These are phyloP conservation scores for Corynorhinus townsendii DNA, from an alignment of 2,113 vertebrate species.

Conservation along the genomic window DNA sequence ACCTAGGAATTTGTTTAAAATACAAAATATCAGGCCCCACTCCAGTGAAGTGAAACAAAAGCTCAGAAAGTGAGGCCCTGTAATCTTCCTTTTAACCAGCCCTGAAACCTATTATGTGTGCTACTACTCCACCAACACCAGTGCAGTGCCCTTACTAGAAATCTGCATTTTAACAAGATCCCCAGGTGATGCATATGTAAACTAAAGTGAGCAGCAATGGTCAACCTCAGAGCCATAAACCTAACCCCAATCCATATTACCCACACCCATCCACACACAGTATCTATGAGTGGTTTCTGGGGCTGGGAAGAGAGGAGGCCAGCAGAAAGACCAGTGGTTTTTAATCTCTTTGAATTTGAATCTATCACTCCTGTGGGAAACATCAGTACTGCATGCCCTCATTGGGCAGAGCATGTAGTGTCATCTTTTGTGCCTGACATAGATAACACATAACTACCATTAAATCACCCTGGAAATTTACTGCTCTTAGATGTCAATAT, in stretches of 20 bases:
- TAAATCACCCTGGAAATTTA: background rate
- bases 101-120: background rate
- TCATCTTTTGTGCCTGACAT: background rate
- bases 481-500: background rate
- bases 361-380: background rate
- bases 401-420: background rate
- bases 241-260: background rate
- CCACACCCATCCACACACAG: background rate
- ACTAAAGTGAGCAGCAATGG: background rate
- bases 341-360: constrained; percentile 6
- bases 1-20: constrained; percentile 17
- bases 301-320: background rate
- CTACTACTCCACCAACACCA: background rate
- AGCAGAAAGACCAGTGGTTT: constrained; percentile 17
- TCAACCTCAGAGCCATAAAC: background rate
- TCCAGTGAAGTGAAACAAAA: background rate
- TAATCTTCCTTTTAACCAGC: background rate
- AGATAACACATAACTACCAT: background rate
- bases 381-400: background rate
- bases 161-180: background rate
- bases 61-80: background rate
- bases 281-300: background rate
- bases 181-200: background rate
- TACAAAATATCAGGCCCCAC: background rate
- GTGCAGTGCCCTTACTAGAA: background rate